Conservation (phyloP, 1,140 invertebrate genomes). For the Andrena cerasifolii region DNA sequence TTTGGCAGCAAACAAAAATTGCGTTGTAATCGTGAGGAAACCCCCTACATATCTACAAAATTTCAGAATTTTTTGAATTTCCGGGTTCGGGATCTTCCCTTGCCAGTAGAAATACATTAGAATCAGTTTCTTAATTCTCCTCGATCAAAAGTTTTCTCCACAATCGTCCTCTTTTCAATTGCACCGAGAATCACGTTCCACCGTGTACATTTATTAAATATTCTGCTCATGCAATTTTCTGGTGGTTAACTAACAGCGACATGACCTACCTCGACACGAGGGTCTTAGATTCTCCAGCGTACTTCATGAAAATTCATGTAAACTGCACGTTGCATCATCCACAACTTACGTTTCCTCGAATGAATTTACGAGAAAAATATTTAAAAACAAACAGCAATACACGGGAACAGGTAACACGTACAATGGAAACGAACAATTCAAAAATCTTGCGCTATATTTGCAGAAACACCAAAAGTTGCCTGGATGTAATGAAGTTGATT, state of each 20-base stretch:
- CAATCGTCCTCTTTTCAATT: no score
- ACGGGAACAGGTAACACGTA: not conserved
- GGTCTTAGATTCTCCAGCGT: slow-evolving; percentile 7
- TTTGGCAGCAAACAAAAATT: no score
- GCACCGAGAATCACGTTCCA: not conserved
- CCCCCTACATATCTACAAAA: no score
- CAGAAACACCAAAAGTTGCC: no score
- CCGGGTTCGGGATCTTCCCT: no score
- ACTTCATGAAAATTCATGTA: slow-evolving; percentile 63
- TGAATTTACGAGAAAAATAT: slow-evolving; percentile 53
- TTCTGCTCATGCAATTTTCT: not conserved
- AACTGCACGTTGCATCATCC: slow-evolving; percentile 35
- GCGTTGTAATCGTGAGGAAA: no score
- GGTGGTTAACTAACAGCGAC: not conserved
- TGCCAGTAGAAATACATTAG: no score
- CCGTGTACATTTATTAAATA: not conserved
- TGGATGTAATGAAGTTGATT: no score
- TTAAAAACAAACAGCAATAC: not conserved
- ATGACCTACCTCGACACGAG: slow-evolving; percentile 15
- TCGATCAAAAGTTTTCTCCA: no score
- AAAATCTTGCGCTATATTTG: no score
- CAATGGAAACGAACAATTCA: not conserved
- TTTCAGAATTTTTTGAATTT: no score
- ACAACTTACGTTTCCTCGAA: slow-evolving; percentile 43
- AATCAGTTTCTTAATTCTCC: no score